A percentile compares a stretch with the other conserved stretches of the same genome.
phyloP scores from a whole-genome alignment of 37 sponge, comb jelly and placozoan genomes.

The Agelas oroides region DNA sequence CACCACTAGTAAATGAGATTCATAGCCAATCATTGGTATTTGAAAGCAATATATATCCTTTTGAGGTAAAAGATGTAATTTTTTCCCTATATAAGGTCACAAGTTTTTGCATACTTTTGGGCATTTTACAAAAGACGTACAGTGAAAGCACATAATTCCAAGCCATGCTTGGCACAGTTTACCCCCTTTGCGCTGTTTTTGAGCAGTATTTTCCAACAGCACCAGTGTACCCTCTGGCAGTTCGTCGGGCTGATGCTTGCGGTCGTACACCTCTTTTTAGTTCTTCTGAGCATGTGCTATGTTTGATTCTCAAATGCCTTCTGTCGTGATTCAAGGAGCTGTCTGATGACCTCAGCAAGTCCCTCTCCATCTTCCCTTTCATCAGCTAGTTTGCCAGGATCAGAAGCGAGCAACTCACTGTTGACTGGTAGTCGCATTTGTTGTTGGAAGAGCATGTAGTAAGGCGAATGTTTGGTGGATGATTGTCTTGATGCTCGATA shows the following conservation, averaged over 20 bases:
- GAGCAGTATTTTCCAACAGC: constrained; percentile 30
- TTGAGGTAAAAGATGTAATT: too few species aligned
- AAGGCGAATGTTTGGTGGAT: too few species aligned
- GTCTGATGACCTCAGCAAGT: not conserved
- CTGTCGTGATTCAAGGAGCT: not conserved
- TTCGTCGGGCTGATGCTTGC: not conserved
- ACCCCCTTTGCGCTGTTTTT: constrained; percentile 32
- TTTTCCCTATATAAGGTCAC: too few species aligned
- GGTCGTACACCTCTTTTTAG: constrained; percentile 33
- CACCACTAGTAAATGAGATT: too few species aligned
- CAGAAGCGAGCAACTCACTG: constrained; percentile 1
- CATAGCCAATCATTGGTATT: too few species aligned
- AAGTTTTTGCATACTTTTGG: too few species aligned
- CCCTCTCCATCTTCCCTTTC: not conserved
- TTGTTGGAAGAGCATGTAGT: too few species aligned
- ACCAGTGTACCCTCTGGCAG: constrained; percentile 18
- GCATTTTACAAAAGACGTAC: too few species aligned
- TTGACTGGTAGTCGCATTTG: constrained; percentile 38
- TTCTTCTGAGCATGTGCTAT: constrained; percentile 12
- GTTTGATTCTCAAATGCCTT: too few species aligned
- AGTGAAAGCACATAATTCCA: too few species aligned
- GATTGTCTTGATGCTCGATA: too few species aligned
- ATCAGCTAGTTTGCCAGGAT: not conserved
- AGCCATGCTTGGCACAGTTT: constrained; percentile 19
- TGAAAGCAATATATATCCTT: too few species aligned